Conservation (phyloP, 2,797 vertebrate genomes). For the Lepus oiostolus region DNA sequence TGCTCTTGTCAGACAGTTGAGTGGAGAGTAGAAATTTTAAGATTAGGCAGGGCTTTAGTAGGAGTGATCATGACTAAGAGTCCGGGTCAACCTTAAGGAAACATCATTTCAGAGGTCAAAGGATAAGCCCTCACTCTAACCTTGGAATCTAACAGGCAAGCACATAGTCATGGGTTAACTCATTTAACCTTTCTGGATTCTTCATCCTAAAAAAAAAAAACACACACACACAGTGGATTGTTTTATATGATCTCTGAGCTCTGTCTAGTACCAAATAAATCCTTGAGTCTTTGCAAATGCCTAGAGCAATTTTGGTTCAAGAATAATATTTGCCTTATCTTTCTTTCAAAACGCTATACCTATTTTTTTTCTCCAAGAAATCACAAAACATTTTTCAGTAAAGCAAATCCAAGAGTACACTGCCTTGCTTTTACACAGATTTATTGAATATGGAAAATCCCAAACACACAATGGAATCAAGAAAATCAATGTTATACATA, state of each 20-base stretch:
- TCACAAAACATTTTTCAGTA: constrained; percentile 57
- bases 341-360: not conserved
- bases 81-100: not conserved
- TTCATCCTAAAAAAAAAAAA: not conserved
- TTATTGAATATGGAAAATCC: constrained; percentile 58
- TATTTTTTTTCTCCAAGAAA: constrained; percentile 41
- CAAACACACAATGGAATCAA: constrained; percentile 35
- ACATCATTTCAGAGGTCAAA: not conserved
- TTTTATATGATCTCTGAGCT: not conserved
- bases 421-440: constrained; percentile 64
- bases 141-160: not conserved
- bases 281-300: constrained; percentile 27
- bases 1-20: not conserved
- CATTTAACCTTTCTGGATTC: not conserved
- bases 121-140: not conserved
- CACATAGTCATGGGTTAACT: not conserved
- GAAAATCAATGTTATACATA: constrained; percentile 68
- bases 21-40: not conserved
- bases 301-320: constrained; percentile 57
- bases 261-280: not conserved
- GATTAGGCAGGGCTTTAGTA: not conserved
- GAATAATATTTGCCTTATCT: not conserved
- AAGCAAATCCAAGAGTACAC: constrained; percentile 58
- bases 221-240: not conserved
- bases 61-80: not conserved